Evolutionary conservation across 2,888 invertebrate species (phyloP), one percentile per base, ranked within the genome.

Genomic region (Machimus atricapillus): DNA sequence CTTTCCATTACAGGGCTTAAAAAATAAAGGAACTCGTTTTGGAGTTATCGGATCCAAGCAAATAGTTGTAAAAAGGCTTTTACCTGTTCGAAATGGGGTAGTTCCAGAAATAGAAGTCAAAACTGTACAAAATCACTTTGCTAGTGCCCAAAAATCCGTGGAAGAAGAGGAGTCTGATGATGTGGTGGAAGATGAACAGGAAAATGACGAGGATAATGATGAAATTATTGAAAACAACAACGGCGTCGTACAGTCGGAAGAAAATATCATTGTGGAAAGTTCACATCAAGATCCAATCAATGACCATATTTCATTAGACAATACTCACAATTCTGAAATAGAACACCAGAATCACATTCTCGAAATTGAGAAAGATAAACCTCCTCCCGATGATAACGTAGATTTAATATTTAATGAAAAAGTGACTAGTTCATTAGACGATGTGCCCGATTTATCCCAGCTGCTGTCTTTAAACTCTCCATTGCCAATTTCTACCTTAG

Each of bases 11-110:
- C n/a, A 86, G 86, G 74, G 86, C 76, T n/a, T 86, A 31, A 76
- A 77, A 86, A 27, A 86, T 34, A 86, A 77, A 77, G 34, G 76
- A 31, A 86, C 77, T 23, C 85, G 88, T n/a, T 86, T 87, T n/a
- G 82, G 88, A 78, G 88, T 40, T 27, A 73, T 88, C 37, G 81
- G 87, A 87, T 91, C 91, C 6, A 91, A 91, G 0, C 95, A 95
- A 90, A 95, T 96, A 5, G 95, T 97, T 1, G 96, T 97, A 27
- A 96, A 96, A 92, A 93, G 97, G 7, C 94, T 96, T 90, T 93
- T 97, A 89, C 96, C 96, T 23, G 91, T 96, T 74, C 93, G 96
- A 90, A 95, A 96, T 19, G 90, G 90, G 14, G 86, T 89, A 19
- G 89, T 89, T 52, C 90, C 90, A n/a, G 87, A 89, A 7, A 91